Percentiles rank a stretch among this genome's conserved stretches.
phyloP scores from a whole-genome alignment of 35 echinoderm and acorn worm species.

The Ophioderma brevispina region DNA sequence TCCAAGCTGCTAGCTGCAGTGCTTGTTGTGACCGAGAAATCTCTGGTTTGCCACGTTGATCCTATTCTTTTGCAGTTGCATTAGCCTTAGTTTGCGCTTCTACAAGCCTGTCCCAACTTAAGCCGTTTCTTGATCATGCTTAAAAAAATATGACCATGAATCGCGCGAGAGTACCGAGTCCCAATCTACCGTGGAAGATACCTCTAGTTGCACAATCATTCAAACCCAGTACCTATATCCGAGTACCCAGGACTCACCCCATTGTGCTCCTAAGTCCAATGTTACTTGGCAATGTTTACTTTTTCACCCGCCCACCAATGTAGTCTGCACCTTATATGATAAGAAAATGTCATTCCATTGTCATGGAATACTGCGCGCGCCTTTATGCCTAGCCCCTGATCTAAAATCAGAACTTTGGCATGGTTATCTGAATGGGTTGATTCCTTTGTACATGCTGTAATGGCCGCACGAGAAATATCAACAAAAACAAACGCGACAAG shows the following conservation, averaged over 20 bases:
- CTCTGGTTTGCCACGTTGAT: not conserved
- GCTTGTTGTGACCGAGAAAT: slow-evolving; percentile 17
- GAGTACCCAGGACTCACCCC: not conserved
- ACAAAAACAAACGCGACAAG: too few relatives aligned
- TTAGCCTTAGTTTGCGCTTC: not conserved
- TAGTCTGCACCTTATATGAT: slow-evolving; percentile 46
- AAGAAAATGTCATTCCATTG: slow-evolving; percentile 34
- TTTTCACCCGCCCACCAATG: slow-evolving; percentile 21
- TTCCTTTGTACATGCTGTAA: too few relatives aligned
- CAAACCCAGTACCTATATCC: not conserved
- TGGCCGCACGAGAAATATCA: too few relatives aligned
- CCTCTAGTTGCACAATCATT: not conserved
- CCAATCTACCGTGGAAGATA: not conserved
- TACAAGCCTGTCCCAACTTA: not conserved
- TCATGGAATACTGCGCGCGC: slow-evolving; percentile 22
- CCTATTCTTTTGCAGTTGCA: not conserved
- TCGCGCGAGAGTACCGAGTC: not conserved
- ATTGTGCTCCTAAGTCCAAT: not conserved
- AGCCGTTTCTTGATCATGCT: not conserved
- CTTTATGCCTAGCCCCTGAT: slow-evolving; percentile 29
- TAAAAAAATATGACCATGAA: not conserved
- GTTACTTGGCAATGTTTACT: slow-evolving; percentile 8
- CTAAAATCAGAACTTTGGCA: slow-evolving; percentile 41
- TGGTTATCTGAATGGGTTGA: slow-evolving; percentile 18
- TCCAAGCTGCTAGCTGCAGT: slow-evolving; percentile 4